Conservation (phyloP, 2,888 invertebrate species). For the Cryptus armator region DNA sequence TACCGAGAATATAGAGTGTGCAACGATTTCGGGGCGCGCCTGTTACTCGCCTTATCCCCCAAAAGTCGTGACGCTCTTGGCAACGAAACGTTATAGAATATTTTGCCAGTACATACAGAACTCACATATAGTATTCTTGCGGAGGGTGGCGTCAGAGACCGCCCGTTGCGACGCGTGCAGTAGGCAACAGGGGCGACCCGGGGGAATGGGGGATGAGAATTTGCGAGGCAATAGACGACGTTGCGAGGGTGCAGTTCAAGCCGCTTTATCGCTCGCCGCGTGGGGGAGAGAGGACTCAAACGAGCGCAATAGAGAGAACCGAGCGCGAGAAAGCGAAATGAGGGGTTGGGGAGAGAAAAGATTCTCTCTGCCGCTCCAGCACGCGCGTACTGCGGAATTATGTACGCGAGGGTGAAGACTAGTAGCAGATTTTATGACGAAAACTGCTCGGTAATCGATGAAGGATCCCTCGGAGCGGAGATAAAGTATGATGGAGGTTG, state of each 20-base stretch:
- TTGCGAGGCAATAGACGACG: conserved; percentile 64
- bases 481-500: conserved; percentile 63
- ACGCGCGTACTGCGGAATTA: conserved; percentile 64
- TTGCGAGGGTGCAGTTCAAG: conserved; percentile 49
- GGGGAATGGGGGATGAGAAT: conserved; percentile 55
- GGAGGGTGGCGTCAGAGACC: conserved; percentile 47
- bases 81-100: conserved; percentile 40
- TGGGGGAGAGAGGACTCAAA: background rate
- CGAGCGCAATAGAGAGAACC: conserved; percentile 2
- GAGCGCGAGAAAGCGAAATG: conserved; percentile 23
- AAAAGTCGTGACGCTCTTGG: conserved; percentile 47
- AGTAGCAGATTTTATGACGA: conserved; percentile 71
- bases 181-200: conserved; percentile 10
- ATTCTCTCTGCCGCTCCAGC: conserved; percentile 55
- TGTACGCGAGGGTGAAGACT: conserved; percentile 66
- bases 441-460: conserved; percentile 68
- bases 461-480: conserved; percentile 56
- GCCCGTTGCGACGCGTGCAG: conserved; percentile 49
- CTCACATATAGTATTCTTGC: conserved; percentile 26
- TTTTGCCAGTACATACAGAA: conserved; percentile 23
- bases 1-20: background rate
- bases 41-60: background rate
- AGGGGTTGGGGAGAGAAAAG: conserved; percentile 27
- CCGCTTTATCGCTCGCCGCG: conserved; percentile 52
- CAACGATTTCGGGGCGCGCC: background rate